Conservation (phyloP, 2,888 invertebrate genomes). For the Calliopum simillimum region DNA sequence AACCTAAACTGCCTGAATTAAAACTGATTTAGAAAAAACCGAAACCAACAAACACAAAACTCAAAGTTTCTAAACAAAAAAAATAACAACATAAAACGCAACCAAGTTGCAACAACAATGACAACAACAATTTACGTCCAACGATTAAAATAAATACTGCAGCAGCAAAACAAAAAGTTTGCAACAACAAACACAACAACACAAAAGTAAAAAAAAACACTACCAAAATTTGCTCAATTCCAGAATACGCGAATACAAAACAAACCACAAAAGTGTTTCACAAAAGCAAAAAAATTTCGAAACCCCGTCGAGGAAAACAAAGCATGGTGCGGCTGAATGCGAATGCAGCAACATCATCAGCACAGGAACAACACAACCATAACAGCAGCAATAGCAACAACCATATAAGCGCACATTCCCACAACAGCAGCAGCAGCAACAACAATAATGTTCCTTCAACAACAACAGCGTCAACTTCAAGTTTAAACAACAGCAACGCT, state of each 20-base stretch:
- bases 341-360: constrained; percentile 53
- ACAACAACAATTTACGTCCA: constrained; percentile 33
- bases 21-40: constrained; percentile 14
- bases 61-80: constrained; percentile 32
- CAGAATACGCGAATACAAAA: constrained; percentile 18
- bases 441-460: constrained; percentile 43
- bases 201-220: constrained; percentile 17
- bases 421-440: constrained; percentile 34
- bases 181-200: constrained; percentile 9
- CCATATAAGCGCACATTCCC: constrained; percentile 38
- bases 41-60: background rate
- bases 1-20: constrained; percentile 29
- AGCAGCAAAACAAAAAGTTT: constrained; percentile 25
- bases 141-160: constrained; percentile 23
- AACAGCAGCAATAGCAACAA: constrained; percentile 26
- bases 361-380: constrained; percentile 49
- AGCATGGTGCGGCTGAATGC: constrained; percentile 66
- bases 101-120: constrained; percentile 43
- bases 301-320: constrained; percentile 18
- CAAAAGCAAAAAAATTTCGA: constrained; percentile 1
- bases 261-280: constrained; percentile 14
- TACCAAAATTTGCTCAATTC: constrained; percentile 28
- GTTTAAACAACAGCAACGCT: constrained; percentile 51
- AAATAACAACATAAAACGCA: too few species aligned
- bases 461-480: constrained; percentile 44